Conservation (phyloP, 2,888 invertebrate genomes). For the Onthophagus sagittarius region DNA sequence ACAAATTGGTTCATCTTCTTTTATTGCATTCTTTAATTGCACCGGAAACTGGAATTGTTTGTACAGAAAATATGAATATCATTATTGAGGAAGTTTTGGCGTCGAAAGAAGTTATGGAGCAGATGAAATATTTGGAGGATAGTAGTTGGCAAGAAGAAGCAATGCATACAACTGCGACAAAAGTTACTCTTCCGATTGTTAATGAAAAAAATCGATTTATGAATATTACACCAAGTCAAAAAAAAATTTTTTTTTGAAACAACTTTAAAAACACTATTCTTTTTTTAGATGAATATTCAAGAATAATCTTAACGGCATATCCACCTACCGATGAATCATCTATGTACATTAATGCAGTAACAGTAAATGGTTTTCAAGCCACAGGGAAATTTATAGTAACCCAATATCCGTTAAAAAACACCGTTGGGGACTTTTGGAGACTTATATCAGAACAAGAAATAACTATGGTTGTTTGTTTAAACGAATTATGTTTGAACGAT, state of each 20-base stretch:
- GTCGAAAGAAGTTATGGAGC: conserved; percentile 34
- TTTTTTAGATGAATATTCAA: conserved; percentile 39
- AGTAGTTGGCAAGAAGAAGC: conserved; percentile 48
- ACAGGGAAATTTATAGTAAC: conserved; percentile 47
- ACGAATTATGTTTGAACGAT: conserved; percentile 43
- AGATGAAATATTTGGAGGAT: conserved; percentile 43
- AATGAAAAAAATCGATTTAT: conserved; percentile 45
- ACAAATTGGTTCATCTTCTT: conserved; percentile 49
- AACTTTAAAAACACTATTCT: neutral
- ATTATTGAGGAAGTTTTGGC: conserved; percentile 35
- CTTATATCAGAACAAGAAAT: conserved; percentile 45
- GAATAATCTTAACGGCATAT: conserved; percentile 43
- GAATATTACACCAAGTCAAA: conserved; percentile 42
- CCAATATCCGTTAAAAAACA: conserved; percentile 49
- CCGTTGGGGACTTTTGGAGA: conserved; percentile 50
- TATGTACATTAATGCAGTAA: conserved; percentile 50
- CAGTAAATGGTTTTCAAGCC: conserved; percentile 44
- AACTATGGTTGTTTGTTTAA: conserved; percentile 46
- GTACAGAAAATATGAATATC: conserved; percentile 34
- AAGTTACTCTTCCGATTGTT: conserved; percentile 22
- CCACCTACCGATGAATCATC: conserved; percentile 43
- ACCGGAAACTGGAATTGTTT: conserved; percentile 41
- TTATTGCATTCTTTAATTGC: conserved; percentile 47
- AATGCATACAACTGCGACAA: conserved; percentile 35
- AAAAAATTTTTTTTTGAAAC: neutral